Evolutionary conservation across 2,113 vertebrate species (phyloP), one percentile per base, ranked within the genome.

Genomic region (Bambusicola thoracicus): DNA sequence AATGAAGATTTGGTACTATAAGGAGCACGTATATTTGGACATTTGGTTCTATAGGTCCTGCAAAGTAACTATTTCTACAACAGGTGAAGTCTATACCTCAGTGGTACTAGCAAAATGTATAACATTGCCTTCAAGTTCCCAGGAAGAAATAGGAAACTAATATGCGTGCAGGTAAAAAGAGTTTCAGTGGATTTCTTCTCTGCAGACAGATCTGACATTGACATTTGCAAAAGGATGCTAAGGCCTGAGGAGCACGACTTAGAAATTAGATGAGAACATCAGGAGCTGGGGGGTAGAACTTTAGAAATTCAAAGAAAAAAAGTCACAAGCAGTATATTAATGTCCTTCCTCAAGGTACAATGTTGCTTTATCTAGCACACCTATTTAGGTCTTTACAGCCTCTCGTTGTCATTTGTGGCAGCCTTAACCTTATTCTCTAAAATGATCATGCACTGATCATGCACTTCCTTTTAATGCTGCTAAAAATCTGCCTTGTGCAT

Each of bases 221-320:
- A n/a, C 89, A 70, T 91, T 93, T 95, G 34, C 68, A 73, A 48
- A 90, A 91, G 58, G 68, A 30, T 66, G 30, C 32, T 69, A 61
- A 83, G 79, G 66, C 81, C 92, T 91, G 76, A 63, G 92, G 82
- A 90, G 61, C 81, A 41, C 73, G 92, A 85, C 87, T 90, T 67
- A 66, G 81, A 92, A 95, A 93, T 92, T 56, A 92, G 53, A 96
- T 90, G 79, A 96, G 81, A 84, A 36, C 76, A 81, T 69, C 77
- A 88, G 55, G 32, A 91, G 82, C 87, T 79, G 69, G 24, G 38
- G 27, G 65, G 65, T 29, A 80, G 20, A 88, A 25, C 36, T 63
- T 82, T 0, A 70, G 85, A 85, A 38, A 36, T n/a, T 46, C 43
- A 21, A 13, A 75, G 8, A 32, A 18, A 93, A 76, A 80, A 79